Percentiles rank a stretch among this genome's conserved stretches.
Conservation (phyloP, 2,888 invertebrate genomes). For the Xestia rhomboidea region DNA sequence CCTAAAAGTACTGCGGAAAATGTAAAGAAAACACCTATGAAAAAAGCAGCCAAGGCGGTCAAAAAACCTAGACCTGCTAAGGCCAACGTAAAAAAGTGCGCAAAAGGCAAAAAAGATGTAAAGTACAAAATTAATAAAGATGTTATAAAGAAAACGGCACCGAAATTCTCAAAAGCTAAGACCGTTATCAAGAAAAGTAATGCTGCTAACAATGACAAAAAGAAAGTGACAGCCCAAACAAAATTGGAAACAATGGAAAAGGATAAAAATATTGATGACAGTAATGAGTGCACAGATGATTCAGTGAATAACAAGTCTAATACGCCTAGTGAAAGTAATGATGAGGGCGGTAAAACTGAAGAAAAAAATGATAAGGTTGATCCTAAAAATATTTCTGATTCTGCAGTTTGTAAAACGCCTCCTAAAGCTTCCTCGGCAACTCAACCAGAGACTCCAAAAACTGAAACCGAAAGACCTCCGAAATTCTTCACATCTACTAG, state of each 20-base stretch:
- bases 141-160: constrained; percentile 75
- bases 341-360: constrained; percentile 45
- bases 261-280: constrained; percentile 55
- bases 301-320: constrained; percentile 49
- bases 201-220: constrained; percentile 73
- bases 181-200: constrained; percentile 77
- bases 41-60: constrained; percentile 74
- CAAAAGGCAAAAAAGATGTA: constrained; percentile 75
- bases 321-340: constrained; percentile 31
- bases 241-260: constrained; percentile 66
- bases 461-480: constrained; percentile 85
- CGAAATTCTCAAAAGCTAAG: constrained; percentile 81
- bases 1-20: constrained; percentile 73
- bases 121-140: constrained; percentile 87
- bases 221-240: constrained; percentile 66
- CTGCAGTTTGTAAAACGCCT: constrained; percentile 48
- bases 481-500: constrained; percentile 88
- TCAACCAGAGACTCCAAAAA: constrained; percentile 79
- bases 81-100: constrained; percentile 68
- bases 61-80: constrained; percentile 75
- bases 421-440: constrained; percentile 62
- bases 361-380: constrained; percentile 65
- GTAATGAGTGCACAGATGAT: constrained; percentile 53
- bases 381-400: constrained; percentile 55
- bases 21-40: constrained; percentile 74